A percentile compares a stretch with the other conserved stretches of the same genome.
Evolutionary conservation across 2,113 vertebrate species (phyloP).

Genomic region (Amblyornis subalaris): DNA sequence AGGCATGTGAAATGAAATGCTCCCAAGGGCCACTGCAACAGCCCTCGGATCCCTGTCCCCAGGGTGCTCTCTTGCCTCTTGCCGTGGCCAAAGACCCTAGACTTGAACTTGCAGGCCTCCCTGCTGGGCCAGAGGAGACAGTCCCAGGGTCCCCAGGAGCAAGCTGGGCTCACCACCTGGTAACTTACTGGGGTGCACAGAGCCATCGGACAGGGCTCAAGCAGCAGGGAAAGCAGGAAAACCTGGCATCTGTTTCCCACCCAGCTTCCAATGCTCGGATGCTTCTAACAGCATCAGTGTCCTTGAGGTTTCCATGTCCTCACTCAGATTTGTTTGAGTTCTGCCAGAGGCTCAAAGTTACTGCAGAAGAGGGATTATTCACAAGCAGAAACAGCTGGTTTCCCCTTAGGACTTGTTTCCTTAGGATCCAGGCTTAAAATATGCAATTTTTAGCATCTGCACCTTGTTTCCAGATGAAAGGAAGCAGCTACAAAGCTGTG

Average conservation of each 20-base stretch:
- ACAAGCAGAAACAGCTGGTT: not conserved
- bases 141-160: rapidly evolving
- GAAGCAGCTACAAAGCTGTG: not conserved
- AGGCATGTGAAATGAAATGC: not conserved
- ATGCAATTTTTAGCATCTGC: not conserved
- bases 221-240: not conserved
- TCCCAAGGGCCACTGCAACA: not conserved
- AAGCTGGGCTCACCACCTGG: not conserved
- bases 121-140: rapidly evolving
- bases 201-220: rapidly evolving
- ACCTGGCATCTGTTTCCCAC: not conserved
- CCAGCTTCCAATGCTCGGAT: not conserved
- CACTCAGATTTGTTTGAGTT: not conserved
- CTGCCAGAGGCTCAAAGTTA: not conserved
- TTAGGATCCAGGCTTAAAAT: not conserved
- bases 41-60: not conserved
- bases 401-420: not conserved
- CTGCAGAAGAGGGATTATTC: not conserved
- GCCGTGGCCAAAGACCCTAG: not conserved
- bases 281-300: not conserved
- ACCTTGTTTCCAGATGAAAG: not conserved
- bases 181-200: not conserved
- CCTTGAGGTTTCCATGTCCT: not conserved
- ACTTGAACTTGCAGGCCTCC: not conserved
- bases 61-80: not conserved